Percentiles rank a stretch among this genome's conserved stretches.
phyloP scores from a whole-genome alignment of 2,113 vertebrate genomes.

The Numenius arquata region DNA sequence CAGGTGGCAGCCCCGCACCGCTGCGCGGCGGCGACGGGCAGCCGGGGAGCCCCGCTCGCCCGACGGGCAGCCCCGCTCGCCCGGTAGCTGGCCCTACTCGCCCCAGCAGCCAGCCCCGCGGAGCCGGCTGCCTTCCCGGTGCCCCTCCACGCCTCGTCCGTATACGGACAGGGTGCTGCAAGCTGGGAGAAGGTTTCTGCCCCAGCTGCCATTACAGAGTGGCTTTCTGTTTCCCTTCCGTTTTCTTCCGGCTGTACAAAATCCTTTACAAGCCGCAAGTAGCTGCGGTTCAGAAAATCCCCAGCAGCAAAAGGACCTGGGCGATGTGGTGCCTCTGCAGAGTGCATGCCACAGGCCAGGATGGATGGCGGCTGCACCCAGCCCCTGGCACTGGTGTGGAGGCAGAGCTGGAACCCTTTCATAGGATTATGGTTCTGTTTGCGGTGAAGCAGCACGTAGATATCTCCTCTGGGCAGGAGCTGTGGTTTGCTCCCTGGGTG shows the following conservation, averaged over 20 bases:
- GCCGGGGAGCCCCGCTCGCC: no score
- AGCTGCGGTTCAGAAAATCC: neutral
- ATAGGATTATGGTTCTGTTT: rapidly evolving
- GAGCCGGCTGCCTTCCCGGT: neutral
- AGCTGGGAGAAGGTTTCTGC: rapidly evolving
- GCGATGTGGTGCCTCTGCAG: neutral
- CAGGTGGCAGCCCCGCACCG: neutral
- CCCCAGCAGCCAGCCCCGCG: neutral
- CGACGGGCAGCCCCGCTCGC: neutral
- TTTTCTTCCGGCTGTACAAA: no score
- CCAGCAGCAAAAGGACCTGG: neutral
- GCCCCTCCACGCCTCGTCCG: neutral
- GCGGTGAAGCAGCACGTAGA: neutral
- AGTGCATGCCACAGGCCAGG: no score
- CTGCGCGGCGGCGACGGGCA: neutral
- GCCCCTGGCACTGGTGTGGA: neutral
- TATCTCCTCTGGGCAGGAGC: neutral
- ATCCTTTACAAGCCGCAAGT: rapidly evolving
- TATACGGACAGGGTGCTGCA: rapidly evolving
- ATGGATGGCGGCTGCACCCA: neutral
- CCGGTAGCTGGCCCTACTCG: neutral
- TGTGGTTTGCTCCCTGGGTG: neutral
- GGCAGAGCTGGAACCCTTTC: no score
- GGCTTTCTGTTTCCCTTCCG: no score
- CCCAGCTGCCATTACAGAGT: rapidly evolving